Percentiles rank a stretch among this genome's conserved stretches.
Evolutionary conservation across 92 coral and sea anemone genomes (phyloP).

Genomic region (Epizoanthus ramosus): DNA sequence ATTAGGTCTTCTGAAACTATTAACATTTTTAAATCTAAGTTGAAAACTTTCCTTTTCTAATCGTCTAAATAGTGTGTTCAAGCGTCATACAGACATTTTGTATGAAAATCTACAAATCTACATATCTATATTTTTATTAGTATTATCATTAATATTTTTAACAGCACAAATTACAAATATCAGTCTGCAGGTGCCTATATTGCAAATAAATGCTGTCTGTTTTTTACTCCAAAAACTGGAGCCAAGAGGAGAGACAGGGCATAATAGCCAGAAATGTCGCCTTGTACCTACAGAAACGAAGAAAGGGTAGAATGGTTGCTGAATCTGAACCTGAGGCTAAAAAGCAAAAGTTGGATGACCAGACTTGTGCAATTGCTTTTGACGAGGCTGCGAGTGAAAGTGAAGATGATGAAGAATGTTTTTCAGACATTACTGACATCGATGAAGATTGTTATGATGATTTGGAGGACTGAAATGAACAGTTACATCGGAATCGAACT

Average conservation of each 20-base stretch:
- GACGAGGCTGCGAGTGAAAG: not conserved
- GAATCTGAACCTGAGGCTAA: slow-evolving; percentile 1
- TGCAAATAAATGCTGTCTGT: too few relatives aligned
- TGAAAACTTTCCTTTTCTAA: too few relatives aligned
- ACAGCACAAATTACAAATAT: too few relatives aligned
- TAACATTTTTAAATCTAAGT: too few relatives aligned
- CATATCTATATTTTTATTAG: too few relatives aligned
- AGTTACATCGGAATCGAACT: not conserved
- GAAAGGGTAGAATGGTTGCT: not conserved
- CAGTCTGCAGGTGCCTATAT: too few relatives aligned
- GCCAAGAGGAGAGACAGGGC: slow-evolving; percentile 15
- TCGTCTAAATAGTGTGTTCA: too few relatives aligned
- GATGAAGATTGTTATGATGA: not conserved
- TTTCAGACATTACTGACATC: not conserved
- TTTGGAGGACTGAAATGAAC: not conserved
- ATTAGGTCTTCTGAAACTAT: too few relatives aligned
- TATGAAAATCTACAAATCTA: too few relatives aligned
- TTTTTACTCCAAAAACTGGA: slow-evolving; percentile 34
- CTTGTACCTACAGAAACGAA: not conserved
- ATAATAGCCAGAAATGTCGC: slow-evolving; percentile 8
- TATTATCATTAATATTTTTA: too few relatives aligned
- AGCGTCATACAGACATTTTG: too few relatives aligned
- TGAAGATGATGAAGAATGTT: not conserved
- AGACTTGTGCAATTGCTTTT: not conserved
- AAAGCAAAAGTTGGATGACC: not conserved